Base-by-base conservation (phyloP, 2,113 vertebrate genomes). In the Poeciliopsis turrubarensis region DNA sequence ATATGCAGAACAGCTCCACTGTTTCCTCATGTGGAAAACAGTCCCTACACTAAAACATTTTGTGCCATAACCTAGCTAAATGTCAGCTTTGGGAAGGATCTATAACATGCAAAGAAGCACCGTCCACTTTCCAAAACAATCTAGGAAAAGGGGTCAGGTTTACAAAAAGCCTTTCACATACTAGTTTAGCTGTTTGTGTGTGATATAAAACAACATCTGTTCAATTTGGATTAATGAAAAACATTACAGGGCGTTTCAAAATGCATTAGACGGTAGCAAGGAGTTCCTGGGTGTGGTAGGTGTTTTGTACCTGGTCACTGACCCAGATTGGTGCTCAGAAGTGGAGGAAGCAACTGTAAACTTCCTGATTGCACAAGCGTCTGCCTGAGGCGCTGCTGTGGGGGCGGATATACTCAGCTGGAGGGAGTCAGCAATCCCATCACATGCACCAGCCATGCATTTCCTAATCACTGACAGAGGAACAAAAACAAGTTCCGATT, bases 361-460 rank as follows among this genome's bases (percentile, higher is more conserved):
- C 47, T 72, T 41, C 63, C 47, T 61, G 71, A 65, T 41, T 61
- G 60, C 51, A 62, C 7, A 3, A 82, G 25, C 26, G 64, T 65
- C 75, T 72, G 83, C 87, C 79, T 66, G 37, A 44, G 64, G 71
- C 70, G 65, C 41, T 68, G 75, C 80, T 78, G 72, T 67, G 68
- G 10, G 44, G 51, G 64, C 29, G 70, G 68, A 39, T 80, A 70
- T 60, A 72, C 62, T 80, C 34, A 25, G 34, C 79, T 77, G 79
- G 65, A 54, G 79, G 61, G 83, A 87, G 72, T 64, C 73, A 27
- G 64, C 70, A 27, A 76, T 79, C 70, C 70, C 65, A 78, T 89
- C 88, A 78, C 77, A 72, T 68, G 77, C 85, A 91, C 84, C 86
- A 87, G 82, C 76, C 81, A 69, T 71, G 66, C 77, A 80, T 90